These are phyloP conservation scores for Autographa gamma DNA, from an alignment of 2,888 invertebrate species.

Conservation along the genomic window DNA sequence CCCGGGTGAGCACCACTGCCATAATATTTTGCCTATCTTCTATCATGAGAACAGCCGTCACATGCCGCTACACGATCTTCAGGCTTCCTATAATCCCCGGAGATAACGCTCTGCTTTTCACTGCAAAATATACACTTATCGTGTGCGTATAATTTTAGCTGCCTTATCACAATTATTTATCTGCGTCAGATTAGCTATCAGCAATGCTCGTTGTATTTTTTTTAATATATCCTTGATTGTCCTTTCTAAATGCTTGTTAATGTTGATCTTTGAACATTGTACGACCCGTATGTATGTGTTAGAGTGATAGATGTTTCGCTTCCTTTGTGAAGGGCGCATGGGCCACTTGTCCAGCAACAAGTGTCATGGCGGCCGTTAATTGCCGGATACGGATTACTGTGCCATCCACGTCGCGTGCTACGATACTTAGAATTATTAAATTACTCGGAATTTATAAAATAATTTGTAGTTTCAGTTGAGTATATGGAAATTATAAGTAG, in stretches of 20 bases:
- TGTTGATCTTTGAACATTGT: neutral
- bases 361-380: constrained; percentile 47
- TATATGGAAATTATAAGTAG: no score
- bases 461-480: no score
- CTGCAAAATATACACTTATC: neutral
- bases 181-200: neutral
- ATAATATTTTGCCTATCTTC: neutral
- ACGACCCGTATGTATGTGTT: neutral
- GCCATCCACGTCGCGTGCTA: neutral
- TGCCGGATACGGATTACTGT: constrained; percentile 38
- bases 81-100: neutral
- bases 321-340: constrained; percentile 21
- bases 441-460: neutral
- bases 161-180: constrained; percentile 4
- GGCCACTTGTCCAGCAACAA: constrained; percentile 44
- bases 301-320: neutral
- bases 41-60: no score
- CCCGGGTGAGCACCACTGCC: constrained; percentile 96
- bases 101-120: neutral
- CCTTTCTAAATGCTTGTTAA: neutral
- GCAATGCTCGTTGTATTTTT: neutral
- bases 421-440: neutral
- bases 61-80: neutral
- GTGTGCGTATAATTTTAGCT: neutral
- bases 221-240: neutral